Evolutionary conservation across 2,113 vertebrate species (phyloP), one percentile per base, ranked within the genome.

Genomic region (Rhinoptilus africanus): DNA sequence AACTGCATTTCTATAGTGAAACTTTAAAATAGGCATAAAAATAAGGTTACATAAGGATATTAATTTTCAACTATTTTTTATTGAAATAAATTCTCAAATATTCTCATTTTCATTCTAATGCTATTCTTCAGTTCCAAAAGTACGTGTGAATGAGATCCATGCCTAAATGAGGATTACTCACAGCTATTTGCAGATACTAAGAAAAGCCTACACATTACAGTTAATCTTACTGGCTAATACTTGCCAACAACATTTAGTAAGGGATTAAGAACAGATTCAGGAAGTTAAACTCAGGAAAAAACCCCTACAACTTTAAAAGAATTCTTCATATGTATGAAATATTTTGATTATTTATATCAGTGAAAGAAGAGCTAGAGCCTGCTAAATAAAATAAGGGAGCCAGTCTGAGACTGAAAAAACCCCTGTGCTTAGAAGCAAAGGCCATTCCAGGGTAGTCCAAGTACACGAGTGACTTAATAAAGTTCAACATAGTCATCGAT

Each of bases 71-170:
- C 94, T 95, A 83, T 53, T 93, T 96, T 97, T 94, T 82, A 92
- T 95, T 97, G 95, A 95, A 98, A 97, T 96, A 93, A 89, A 94
- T 97, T 95, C 69, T 92, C 59, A 94, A 89, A 93, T 92, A 97
- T 53, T 72, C 56, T 94, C 12, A 78, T 94, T 93, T 85, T 96
- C 87, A 97, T 98, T 97, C 88, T 96, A 95, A 96, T 92, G 48
- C 71, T 91, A 84, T 97, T 98, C 92, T 96, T 85, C 74, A 78
- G 6, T 96, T 98, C 39, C 34, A 87, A 95, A 97, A 96, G 95
- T 94, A 91, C 88, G 88, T 91, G 35, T 77, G 94, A 91, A 97
- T 90, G 96, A 97, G 78, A 96, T 91, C 75, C 73, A 56, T 94
- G 92, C 51, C 91, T 97, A 92, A 97, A 88, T 93, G 79, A 95